Conservation (phyloP, 1,140 invertebrate species). For the Andrena cerasifolii region DNA sequence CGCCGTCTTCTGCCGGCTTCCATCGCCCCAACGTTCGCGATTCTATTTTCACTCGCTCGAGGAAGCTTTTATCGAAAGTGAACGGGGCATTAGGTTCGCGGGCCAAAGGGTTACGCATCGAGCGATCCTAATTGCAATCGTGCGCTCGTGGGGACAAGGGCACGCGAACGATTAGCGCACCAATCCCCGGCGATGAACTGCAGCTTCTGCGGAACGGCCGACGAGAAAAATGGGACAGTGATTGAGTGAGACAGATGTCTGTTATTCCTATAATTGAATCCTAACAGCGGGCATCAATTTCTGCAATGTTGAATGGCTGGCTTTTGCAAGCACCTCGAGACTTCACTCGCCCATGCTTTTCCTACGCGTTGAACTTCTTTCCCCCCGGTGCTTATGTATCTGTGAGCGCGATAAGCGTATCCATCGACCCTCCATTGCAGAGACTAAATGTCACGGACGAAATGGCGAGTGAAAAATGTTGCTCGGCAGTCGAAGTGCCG, state of each 20-base stretch:
- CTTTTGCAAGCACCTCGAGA: no score
- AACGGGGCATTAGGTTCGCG: neutral
- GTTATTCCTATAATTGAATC: slow-evolving; percentile 1
- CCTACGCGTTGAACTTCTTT: neutral
- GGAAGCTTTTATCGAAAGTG: neutral
- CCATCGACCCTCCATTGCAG: neutral
- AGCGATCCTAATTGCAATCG: neutral
- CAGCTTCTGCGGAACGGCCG: no score
- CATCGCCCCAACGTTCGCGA: no score
- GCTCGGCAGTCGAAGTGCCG: neutral
- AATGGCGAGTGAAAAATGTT: slow-evolving; percentile 17
- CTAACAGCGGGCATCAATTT: no score
- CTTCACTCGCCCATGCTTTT: no score
- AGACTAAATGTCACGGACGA: neutral
- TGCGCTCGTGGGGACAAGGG: neutral
- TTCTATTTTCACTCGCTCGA: neutral
- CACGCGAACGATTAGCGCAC: slow-evolving; percentile 1
- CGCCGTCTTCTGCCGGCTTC: neutral
- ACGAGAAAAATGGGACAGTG: neutral
- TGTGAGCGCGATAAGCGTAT: no score
- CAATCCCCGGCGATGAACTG: no score
- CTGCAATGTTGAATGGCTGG: no score
- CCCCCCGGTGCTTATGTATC: no score
- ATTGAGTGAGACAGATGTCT: neutral
- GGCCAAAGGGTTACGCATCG: no score